phyloP scores from a whole-genome alignment of 2,888 invertebrate species.

The Mactromeris polynyma region DNA sequence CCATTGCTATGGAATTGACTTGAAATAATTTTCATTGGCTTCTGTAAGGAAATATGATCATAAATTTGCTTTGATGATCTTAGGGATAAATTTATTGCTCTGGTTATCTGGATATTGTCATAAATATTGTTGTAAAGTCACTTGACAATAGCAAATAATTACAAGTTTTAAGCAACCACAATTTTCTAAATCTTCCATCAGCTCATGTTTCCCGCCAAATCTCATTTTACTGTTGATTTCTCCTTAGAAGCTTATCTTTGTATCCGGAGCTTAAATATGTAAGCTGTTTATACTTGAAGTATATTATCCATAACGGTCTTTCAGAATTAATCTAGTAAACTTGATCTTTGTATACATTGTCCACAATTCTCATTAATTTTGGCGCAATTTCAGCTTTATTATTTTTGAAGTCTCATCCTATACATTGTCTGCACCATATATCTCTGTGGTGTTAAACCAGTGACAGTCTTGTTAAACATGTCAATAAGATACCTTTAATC shows the following conservation, averaged over 20 bases:
- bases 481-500: constrained; percentile 34
- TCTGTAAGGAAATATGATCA: background rate
- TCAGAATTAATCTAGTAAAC: background rate
- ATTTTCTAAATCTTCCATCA: background rate
- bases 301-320: background rate
- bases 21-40: background rate
- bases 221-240: background rate
- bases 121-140: background rate
- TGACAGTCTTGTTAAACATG: constrained; percentile 37
- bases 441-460: background rate
- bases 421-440: background rate
- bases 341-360: background rate
- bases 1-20: background rate
- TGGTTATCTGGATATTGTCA: background rate
- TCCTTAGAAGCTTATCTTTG: background rate
- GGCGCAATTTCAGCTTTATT: constrained; percentile 3
- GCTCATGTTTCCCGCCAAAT: background rate
- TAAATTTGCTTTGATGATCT: background rate
- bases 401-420: background rate
- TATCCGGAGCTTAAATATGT: background rate
- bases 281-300: background rate
- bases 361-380: background rate
- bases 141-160: background rate
- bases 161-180: background rate
- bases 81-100: background rate